Percentiles rank a stretch among this genome's conserved stretches.
Evolutionary conservation across 2,888 invertebrate genomes (phyloP).

Genomic region (Tachina grossa): DNA sequence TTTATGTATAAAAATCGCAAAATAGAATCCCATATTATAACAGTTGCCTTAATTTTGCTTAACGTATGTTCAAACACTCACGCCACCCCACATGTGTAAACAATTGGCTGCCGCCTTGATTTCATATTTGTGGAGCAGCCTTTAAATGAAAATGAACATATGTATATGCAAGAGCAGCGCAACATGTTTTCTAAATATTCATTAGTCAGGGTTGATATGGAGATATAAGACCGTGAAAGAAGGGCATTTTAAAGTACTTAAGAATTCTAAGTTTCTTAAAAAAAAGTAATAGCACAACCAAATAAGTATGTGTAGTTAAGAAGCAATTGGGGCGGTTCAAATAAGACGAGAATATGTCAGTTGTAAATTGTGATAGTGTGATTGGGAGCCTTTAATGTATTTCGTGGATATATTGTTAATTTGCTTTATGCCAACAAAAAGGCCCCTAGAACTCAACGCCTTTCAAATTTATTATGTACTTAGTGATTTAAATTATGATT

Average conservation of each 20-base stretch:
- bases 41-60: slow-evolving; percentile 61
- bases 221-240: not conserved
- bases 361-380: too few species aligned
- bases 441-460: not conserved
- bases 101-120: not conserved
- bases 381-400: too few species aligned
- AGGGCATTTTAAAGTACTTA: not conserved
- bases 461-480: not conserved
- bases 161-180: not conserved
- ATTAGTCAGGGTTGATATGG: not conserved
- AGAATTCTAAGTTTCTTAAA: not conserved
- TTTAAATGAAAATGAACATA: slow-evolving; percentile 19
- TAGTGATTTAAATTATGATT: not conserved
- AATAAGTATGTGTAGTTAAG: too few species aligned
- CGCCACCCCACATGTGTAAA: not conserved
- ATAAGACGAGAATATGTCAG: too few species aligned
- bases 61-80: slow-evolving; percentile 42
- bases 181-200: not conserved
- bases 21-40: slow-evolving; percentile 59
- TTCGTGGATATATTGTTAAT: too few species aligned
- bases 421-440: too few species aligned
- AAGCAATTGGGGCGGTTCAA: too few species aligned
- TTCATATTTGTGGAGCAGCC: slow-evolving; percentile 29
- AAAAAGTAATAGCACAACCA: too few species aligned
- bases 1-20: slow-evolving; percentile 43